Percentiles rank a stretch among this genome's conserved stretches.
Evolutionary conservation across 2,888 invertebrate species (phyloP).

Genomic region (Metellina segmentata): DNA sequence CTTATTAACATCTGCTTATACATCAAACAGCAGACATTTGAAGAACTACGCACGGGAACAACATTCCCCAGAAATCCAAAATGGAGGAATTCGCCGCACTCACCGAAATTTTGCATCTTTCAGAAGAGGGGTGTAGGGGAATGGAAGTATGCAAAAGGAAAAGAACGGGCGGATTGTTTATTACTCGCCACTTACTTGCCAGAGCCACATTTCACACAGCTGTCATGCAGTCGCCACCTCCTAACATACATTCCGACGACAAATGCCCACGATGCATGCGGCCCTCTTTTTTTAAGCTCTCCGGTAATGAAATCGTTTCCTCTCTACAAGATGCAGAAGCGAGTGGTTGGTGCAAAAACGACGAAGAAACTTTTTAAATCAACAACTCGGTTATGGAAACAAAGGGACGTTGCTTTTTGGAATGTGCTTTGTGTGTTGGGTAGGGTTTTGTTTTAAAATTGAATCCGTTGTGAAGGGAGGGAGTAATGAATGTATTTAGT

Average conservation of each 20-base stretch:
- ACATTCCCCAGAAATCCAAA: neutral
- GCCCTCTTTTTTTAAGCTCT: constrained; percentile 4
- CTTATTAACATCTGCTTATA: no score
- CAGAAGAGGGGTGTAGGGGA: neutral
- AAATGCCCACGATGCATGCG: constrained; percentile 44
- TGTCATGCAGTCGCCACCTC: constrained; percentile 49
- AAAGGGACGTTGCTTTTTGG: no score
- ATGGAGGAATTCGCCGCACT: constrained; percentile 20
- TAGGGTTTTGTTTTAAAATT: no score
- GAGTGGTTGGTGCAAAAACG: no score
- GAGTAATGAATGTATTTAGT: no score
- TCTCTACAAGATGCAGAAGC: neutral
- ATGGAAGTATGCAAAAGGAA: neutral
- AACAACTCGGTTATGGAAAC: no score
- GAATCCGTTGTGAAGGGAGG: no score
- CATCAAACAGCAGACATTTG: no score
- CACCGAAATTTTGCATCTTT: neutral
- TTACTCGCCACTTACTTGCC: constrained; percentile 28
- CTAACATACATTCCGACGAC: constrained; percentile 3
- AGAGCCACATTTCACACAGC: constrained; percentile 69
- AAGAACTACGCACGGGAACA: no score
- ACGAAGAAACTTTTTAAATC: no score
- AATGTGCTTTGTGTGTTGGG: no score
- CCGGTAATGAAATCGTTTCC: constrained; percentile 16
- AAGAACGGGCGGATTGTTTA: constrained; percentile 36